Percentiles rank a stretch among this genome's conserved stretches.
phyloP scores from a whole-genome alignment of 2,797 vertebrate genomes.

The Phrynocephalus vlangalii region DNA sequence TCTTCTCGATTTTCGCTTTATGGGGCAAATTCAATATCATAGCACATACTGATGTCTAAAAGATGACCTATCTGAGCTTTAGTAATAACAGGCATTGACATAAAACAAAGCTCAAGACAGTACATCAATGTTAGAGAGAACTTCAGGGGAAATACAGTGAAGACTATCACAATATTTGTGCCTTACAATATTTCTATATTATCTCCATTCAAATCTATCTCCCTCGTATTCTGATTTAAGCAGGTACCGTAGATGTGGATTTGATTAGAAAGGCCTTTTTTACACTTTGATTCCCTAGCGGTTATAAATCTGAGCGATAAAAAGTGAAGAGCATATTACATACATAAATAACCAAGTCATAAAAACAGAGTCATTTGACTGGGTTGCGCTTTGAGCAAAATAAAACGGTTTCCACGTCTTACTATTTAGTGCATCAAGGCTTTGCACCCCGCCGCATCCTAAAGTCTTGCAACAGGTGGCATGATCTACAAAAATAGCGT shows the following conservation, averaged over 20 bases:
- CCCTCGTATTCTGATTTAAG: background rate
- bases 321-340: too few relatives aligned
- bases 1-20: background rate
- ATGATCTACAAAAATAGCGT: background rate
- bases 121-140: background rate
- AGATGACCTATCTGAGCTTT: conserved; percentile 12
- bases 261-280: background rate
- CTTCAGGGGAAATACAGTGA: background rate
- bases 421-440: background rate
- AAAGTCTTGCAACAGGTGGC: background rate
- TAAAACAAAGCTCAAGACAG: background rate
- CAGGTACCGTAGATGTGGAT: background rate
- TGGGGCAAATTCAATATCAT: background rate
- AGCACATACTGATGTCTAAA: background rate
- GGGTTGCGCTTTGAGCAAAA: background rate
- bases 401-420: background rate
- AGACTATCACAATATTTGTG: background rate
- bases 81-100: background rate
- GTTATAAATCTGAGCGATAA: background rate
- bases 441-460: too few relatives aligned
- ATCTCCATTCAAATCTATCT: background rate
- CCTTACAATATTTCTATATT: background rate
- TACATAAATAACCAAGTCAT: too few relatives aligned
- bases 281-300: background rate
- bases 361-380: background rate